A percentile compares a stretch with the other conserved stretches of the same genome.
Evolutionary conservation across 2,888 invertebrate species (phyloP).

Genomic region (Caenorhabditis sulstoni): DNA sequence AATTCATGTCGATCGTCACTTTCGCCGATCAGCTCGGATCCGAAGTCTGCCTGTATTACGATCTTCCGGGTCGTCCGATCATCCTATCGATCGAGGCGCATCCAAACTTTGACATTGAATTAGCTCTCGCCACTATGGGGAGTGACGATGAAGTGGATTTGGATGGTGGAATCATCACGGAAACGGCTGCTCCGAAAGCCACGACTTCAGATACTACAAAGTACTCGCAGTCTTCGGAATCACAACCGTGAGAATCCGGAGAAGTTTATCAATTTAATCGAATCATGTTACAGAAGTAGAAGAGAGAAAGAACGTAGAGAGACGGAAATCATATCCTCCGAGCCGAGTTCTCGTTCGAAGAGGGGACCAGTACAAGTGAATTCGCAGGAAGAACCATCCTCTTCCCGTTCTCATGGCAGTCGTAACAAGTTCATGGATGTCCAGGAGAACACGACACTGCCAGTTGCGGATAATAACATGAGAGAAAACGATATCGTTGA

Average conservation of each 20-base stretch:
- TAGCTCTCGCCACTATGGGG: slow-evolving; percentile 39
- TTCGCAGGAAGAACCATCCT: not conserved
- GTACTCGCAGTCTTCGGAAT: not conserved
- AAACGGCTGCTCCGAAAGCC: too few relatives aligned
- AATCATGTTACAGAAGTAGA: too few relatives aligned
- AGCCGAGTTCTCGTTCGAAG: slow-evolving; percentile 6
- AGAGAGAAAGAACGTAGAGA: not conserved
- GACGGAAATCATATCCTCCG: not conserved
- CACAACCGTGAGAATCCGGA: not conserved
- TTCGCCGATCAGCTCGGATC: slow-evolving; percentile 53
- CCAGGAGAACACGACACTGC: slow-evolving; percentile 13
- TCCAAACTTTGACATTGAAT: slow-evolving; percentile 52
- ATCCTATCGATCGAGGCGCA: slow-evolving; percentile 49
- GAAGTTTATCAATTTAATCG: too few relatives aligned
- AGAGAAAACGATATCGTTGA: slow-evolving; percentile 20
- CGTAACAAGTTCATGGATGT: slow-evolving; percentile 9
- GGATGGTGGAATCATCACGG: slow-evolving; percentile 41
- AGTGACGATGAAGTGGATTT: slow-evolving; percentile 55
- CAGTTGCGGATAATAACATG: slow-evolving; percentile 16
- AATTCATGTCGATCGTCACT: slow-evolving; percentile 45
- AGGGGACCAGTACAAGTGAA: not conserved
- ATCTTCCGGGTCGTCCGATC: slow-evolving; percentile 47
- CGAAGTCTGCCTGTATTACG: slow-evolving; percentile 52
- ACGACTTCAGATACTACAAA: slow-evolving; percentile 1
- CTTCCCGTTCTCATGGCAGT: slow-evolving; percentile 11